A percentile compares a stretch with the other conserved stretches of the same genome.
These are phyloP conservation scores for Lochmaea capreae DNA, from an alignment of 2,888 invertebrate genomes.

Conservation along the genomic window DNA sequence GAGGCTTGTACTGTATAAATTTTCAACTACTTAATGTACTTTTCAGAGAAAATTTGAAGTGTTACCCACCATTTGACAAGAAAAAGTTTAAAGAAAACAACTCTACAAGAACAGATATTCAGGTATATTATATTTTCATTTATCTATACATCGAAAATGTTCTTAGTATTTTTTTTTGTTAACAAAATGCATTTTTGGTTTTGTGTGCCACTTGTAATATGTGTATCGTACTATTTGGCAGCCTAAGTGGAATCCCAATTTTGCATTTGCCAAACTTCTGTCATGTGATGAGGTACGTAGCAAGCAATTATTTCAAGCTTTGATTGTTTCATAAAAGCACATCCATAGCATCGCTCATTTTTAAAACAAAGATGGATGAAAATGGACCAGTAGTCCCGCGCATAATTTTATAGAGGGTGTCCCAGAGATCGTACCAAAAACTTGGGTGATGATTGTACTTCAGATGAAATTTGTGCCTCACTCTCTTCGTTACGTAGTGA, in stretches of 20 bases:
- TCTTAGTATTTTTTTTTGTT: too few relatives aligned
- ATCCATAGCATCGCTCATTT: background rate
- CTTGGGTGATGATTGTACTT: too few relatives aligned
- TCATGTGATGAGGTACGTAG: conserved; percentile 60
- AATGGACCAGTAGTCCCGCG: background rate
- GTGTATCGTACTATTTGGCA: conserved; percentile 47
- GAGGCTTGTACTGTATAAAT: background rate
- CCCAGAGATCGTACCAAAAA: too few relatives aligned
- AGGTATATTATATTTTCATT: conserved; percentile 13
- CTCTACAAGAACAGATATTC: background rate
- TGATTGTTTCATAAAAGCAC: background rate
- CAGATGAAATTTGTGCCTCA: too few relatives aligned
- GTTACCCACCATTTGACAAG: background rate
- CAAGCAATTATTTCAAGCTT: background rate
- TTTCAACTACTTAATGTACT: background rate
- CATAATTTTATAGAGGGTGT: too few relatives aligned
- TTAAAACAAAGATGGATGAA: background rate
- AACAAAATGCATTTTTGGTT: too few relatives aligned
- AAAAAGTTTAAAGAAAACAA: conserved; percentile 4
- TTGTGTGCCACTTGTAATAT: conserved; percentile 11
- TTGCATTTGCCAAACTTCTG: conserved; percentile 70
- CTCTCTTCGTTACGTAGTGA: too few relatives aligned
- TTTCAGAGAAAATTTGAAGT: background rate
- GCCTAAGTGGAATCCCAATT: conserved; percentile 70
- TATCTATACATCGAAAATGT: background rate